phyloP scores from a whole-genome alignment of 2,113 vertebrate genomes.

The Pavo muticus region DNA sequence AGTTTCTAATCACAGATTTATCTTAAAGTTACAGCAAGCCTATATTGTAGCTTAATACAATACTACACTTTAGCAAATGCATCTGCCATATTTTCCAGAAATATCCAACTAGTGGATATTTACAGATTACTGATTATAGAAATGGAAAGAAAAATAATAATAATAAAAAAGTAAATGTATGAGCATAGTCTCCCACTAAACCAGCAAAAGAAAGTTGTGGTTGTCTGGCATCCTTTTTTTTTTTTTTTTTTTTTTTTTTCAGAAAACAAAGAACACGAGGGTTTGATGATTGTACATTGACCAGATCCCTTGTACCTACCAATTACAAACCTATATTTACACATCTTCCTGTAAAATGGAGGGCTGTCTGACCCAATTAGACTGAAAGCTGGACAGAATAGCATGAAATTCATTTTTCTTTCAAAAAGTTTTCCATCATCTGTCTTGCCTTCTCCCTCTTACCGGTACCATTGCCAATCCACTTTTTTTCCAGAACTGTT shows the following conservation, averaged over 20 bases:
- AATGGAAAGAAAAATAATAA: background rate
- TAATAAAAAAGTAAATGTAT: background rate
- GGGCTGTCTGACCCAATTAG: background rate
- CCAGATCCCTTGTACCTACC: slow-evolving; percentile 8
- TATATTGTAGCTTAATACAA: background rate
- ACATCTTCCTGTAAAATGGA: slow-evolving; percentile 32
- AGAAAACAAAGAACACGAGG: background rate
- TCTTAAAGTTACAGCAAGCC: background rate
- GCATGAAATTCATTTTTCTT: background rate
- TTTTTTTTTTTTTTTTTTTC: background rate
- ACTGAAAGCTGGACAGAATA: background rate
- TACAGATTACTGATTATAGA: background rate
- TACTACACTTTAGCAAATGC: background rate
- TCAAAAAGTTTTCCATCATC: background rate
- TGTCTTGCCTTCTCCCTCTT: background rate
- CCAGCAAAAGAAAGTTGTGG: background rate
- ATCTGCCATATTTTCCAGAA: background rate
- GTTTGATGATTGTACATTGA: background rate
- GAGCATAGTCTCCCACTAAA: background rate
- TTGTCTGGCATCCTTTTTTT: background rate
- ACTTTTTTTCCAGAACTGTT: background rate
- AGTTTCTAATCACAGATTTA: slow-evolving; percentile 15
- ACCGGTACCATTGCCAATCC: background rate
- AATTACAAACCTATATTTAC: slow-evolving; percentile 44
- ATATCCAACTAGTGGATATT: background rate